These are phyloP conservation scores for Gallinago undulata DNA, from an alignment of 2,113 vertebrate species.

Conservation along the genomic window DNA sequence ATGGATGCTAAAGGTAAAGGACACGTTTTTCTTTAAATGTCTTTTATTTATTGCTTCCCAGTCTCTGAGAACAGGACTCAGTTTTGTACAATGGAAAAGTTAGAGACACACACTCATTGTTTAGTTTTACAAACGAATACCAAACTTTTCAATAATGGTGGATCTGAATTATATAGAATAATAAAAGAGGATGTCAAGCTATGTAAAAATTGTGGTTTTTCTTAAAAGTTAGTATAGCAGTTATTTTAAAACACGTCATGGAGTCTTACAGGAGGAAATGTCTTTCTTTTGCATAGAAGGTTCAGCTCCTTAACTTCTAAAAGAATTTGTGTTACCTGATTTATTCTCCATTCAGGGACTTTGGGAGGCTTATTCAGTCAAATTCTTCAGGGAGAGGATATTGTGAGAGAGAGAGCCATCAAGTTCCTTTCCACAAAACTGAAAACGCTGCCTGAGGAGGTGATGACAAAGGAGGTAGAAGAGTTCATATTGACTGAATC, in stretches of 20 bases:
- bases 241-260: neutral
- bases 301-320: neutral
- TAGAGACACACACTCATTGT: neutral
- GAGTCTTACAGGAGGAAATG: neutral
- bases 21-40: neutral
- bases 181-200: neutral
- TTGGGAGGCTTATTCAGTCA: conserved; percentile 97
- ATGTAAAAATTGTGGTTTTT: fast-evolving
- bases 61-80: neutral
- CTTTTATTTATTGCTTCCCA: neutral
- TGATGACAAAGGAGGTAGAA: conserved; percentile 95
- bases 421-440: conserved; percentile 94
- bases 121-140: neutral
- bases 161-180: neutral
- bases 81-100: neutral
- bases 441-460: conserved; percentile 90
- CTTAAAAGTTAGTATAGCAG: neutral
- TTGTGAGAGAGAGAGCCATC: conserved; percentile 94
- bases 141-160: neutral
- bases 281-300: neutral
- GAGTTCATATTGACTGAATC: conserved; percentile 91
- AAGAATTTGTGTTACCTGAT: neutral
- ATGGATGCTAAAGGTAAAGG: conserved; percentile 93
- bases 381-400: conserved; percentile 96
- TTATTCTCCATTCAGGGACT: conserved; percentile 79